Percentiles rank a stretch among this genome's conserved stretches.
Conservation (phyloP, 1,140 invertebrate genomes). For the Delia radicum region DNA sequence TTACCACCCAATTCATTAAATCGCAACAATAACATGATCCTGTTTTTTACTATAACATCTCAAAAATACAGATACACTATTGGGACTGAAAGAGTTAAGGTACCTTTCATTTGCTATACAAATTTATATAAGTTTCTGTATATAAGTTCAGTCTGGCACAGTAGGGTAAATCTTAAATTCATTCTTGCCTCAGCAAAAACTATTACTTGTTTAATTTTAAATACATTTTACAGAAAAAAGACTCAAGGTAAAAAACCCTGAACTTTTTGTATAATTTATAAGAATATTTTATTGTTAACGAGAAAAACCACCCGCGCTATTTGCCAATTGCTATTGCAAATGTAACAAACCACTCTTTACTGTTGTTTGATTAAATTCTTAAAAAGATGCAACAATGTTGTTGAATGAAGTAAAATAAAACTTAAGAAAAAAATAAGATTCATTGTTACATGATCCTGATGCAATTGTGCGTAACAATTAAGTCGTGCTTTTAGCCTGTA, state of each 20-base stretch:
- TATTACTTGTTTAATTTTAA: too few species aligned
- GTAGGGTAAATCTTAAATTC: too few species aligned
- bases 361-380: not conserved
- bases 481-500: slow-evolving; percentile 49
- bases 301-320: slow-evolving; percentile 5
- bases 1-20: too few species aligned
- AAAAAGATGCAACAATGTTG: not conserved
- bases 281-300: not conserved
- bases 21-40: too few species aligned
- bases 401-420: too few species aligned
- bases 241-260: slow-evolving; percentile 4
- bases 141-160: too few species aligned
- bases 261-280: slow-evolving; percentile 5
- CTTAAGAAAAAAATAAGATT: not conserved
- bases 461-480: slow-evolving; percentile 54
- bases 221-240: not conserved
- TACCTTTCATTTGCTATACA: too few species aligned
- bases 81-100: too few species aligned
- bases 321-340: not conserved
- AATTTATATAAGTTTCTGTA: too few species aligned
- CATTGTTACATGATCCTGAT: slow-evolving; percentile 16
- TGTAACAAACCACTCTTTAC: not conserved
- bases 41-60: too few species aligned
- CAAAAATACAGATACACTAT: too few species aligned
- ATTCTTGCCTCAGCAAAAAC: too few species aligned